A percentile compares a stretch with the other conserved stretches of the same genome.
Evolutionary conservation across 2,888 invertebrate genomes (phyloP).

Genomic region (Sarcophaga rosellei): DNA sequence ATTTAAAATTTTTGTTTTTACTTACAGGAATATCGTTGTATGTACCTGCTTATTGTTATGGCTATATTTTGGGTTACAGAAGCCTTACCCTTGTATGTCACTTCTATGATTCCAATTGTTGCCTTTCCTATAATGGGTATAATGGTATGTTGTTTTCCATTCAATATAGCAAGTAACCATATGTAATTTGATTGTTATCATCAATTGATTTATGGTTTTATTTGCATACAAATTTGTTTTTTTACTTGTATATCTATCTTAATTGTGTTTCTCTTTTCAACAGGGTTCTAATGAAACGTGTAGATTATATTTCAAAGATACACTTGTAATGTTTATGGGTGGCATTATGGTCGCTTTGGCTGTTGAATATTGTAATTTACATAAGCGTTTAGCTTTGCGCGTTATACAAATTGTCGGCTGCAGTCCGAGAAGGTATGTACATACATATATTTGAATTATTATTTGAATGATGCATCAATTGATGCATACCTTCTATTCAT

Average conservation of each 20-base stretch:
- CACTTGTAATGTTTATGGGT: constrained; percentile 94
- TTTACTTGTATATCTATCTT: background rate
- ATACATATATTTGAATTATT: background rate
- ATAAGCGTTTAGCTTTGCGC: constrained; percentile 92
- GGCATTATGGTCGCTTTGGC: constrained; percentile 95
- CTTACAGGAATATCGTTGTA: constrained; percentile 86
- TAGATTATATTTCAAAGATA: constrained; percentile 89
- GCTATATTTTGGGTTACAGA: constrained; percentile 93
- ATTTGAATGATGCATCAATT: background rate
- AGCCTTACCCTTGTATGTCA: constrained; percentile 90
- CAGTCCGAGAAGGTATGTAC: constrained; percentile 85
- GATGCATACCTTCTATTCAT: background rate
- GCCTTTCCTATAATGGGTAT: constrained; percentile 92
- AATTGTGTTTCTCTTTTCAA: constrained; percentile 12
- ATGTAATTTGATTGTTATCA: constrained; percentile 20
- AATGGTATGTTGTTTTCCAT: constrained; percentile 81
- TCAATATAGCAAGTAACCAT: background rate
- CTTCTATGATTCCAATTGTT: constrained; percentile 91
- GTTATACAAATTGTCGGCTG: constrained; percentile 90
- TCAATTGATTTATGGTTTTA: constrained; percentile 28
- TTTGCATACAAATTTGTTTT: background rate
- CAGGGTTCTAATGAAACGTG: constrained; percentile 84
- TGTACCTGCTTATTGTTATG: constrained; percentile 91
- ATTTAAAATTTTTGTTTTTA: background rate
- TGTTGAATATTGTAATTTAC: constrained; percentile 94